Conservation (phyloP, 2,113 vertebrate species). For the Polypterus bichir region DNA sequence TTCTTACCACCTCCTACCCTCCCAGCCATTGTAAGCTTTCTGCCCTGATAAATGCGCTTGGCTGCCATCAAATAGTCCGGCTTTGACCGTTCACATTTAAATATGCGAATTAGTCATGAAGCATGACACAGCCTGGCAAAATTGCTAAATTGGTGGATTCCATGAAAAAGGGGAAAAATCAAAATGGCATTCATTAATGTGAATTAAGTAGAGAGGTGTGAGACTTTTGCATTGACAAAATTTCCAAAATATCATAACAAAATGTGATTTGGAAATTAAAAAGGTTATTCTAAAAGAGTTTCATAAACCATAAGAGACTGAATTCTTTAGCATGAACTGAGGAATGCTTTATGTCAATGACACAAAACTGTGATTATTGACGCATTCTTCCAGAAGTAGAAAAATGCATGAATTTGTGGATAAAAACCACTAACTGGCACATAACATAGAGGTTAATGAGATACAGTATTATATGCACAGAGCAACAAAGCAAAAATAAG, state of each 20-base stretch:
- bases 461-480: too few relatives aligned
- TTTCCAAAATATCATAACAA: conserved; percentile 27
- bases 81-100: conserved; percentile 72
- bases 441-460: too few relatives aligned
- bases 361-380: too few relatives aligned
- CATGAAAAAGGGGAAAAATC: conserved; percentile 33
- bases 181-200: conserved; percentile 42
- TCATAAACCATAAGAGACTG: too few relatives aligned
- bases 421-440: too few relatives aligned
- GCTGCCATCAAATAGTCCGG: conserved; percentile 71
- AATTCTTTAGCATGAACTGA: too few relatives aligned
- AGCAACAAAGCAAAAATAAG: too few relatives aligned
- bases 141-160: conserved; percentile 63
- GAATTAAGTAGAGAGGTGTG: conserved; percentile 45
- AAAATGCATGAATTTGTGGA: too few relatives aligned
- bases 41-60: conserved; percentile 78
- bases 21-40: conserved; percentile 64
- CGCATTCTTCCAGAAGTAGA: too few relatives aligned
- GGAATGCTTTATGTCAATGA: too few relatives aligned
- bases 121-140: conserved; percentile 69
- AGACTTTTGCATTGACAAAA: conserved; percentile 19
- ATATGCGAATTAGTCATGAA: conserved; percentile 85
- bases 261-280: conserved; percentile 29
- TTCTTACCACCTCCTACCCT: conserved; percentile 43
- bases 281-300: background rate